Evolutionary conservation across 2,113 vertebrate genomes (phyloP).

Genomic region (Pangasianodon gigas): DNA sequence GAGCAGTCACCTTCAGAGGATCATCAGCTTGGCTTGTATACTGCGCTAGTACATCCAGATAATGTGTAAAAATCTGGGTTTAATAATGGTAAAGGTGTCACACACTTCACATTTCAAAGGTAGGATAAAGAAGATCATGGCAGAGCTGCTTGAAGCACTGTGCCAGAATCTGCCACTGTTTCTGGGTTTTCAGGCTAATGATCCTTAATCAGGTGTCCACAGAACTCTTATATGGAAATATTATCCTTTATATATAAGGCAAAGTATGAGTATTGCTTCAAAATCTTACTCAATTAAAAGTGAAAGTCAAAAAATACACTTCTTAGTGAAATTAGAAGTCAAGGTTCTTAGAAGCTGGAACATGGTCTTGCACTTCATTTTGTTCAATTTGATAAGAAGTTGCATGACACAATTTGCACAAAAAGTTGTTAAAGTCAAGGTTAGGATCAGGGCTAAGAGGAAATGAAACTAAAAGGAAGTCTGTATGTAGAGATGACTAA

Average conservation of each 20-base stretch:
- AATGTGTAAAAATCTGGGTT: not conserved
- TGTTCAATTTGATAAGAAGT: not conserved
- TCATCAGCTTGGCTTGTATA: not conserved
- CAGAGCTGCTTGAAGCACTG: not conserved
- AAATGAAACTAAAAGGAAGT: not conserved
- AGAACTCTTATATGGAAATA: not conserved
- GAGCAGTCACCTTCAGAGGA: slow-evolving; percentile 32
- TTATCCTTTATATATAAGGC: not conserved
- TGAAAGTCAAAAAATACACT: not conserved
- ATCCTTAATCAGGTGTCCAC: not conserved
- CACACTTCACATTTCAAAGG: not conserved
- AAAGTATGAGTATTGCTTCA: not conserved
- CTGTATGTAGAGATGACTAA: not conserved
- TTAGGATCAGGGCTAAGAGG: not conserved
- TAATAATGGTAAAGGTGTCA: not conserved
- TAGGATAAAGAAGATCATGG: not conserved
- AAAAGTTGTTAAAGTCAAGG: too few relatives aligned
- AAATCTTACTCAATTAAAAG: not conserved
- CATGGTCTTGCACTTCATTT: not conserved
- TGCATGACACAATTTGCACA: not conserved
- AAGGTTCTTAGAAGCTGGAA: not conserved
- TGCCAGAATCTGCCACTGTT: not conserved
- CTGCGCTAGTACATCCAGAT: not conserved
- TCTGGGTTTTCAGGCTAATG: slow-evolving; percentile 7
- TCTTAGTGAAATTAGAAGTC: not conserved